Evolutionary conservation across 2,888 invertebrate species (phyloP).

Genomic region (Melipona bicolor): DNA sequence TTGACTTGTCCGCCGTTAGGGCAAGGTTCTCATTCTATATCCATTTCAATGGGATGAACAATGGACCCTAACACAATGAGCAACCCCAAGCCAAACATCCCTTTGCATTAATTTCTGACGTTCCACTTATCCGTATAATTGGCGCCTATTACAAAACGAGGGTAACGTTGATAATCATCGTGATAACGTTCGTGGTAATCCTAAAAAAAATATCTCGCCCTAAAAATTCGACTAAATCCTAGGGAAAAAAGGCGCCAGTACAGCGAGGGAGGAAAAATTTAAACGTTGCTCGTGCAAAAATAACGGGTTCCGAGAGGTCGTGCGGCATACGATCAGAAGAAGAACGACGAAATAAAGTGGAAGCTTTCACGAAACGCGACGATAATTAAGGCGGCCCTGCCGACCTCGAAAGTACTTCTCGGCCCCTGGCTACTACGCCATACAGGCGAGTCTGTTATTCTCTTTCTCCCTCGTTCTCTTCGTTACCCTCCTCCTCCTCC

Average conservation of each 20-base stretch:
- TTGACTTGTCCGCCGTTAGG: slow-evolving; percentile 41
- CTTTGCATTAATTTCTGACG: slow-evolving; percentile 65
- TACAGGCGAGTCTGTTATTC: slow-evolving; percentile 79
- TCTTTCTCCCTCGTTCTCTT: slow-evolving; percentile 78
- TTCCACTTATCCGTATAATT: slow-evolving; percentile 58
- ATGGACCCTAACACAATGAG: slow-evolving; percentile 52
- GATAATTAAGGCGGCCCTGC: slow-evolving; percentile 79
- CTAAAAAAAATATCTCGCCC: neutral
- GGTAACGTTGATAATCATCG: slow-evolving; percentile 18
- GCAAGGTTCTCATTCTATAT: slow-evolving; percentile 56
- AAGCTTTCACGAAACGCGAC: slow-evolving; percentile 69
- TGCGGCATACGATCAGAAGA: slow-evolving; percentile 36
- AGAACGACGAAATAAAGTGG: slow-evolving; percentile 56
- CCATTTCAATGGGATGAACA: slow-evolving; percentile 62
- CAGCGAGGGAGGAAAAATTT: neutral
- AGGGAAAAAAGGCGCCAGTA: neutral
- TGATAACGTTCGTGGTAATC: neutral
- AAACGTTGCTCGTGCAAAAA: slow-evolving; percentile 1
- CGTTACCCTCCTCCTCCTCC: slow-evolving; percentile 68
- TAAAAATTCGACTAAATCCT: neutral
- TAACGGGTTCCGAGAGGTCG: slow-evolving; percentile 25
- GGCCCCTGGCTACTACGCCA: slow-evolving; percentile 80
- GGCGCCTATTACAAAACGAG: slow-evolving; percentile 43
- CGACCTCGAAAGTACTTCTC: slow-evolving; percentile 80
- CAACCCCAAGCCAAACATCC: slow-evolving; percentile 56